phyloP scores from a whole-genome alignment of 2,888 invertebrate genomes.

The Atrina japonica region DNA sequence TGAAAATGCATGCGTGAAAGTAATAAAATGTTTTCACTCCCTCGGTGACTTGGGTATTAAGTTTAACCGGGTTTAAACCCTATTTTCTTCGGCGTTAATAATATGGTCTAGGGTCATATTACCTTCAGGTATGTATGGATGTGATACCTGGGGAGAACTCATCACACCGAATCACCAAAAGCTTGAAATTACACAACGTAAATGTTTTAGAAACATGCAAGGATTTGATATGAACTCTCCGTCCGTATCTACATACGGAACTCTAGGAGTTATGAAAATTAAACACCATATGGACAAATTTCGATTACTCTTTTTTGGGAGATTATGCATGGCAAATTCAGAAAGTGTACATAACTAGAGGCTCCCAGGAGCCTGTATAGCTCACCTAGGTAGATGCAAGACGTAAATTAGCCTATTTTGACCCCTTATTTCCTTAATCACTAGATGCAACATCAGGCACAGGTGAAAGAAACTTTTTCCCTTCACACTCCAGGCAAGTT shows the following conservation, averaged over 20 bases:
- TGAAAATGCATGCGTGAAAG: background rate
- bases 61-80: background rate
- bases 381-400: too few species aligned
- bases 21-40: constrained; percentile 6
- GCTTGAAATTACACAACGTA: constrained; percentile 5
- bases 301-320: background rate
- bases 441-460: too few species aligned
- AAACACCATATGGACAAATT: background rate
- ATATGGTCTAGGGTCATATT: constrained; percentile 4
- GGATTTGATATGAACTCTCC: background rate
- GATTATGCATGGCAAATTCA: background rate
- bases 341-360: background rate
- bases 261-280: background rate
- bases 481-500: too few species aligned
- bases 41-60: constrained; percentile 1
- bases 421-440: too few species aligned
- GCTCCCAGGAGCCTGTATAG: too few species aligned
- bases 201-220: background rate
- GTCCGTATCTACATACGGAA: background rate
- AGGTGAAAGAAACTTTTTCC: too few species aligned
- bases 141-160: background rate
- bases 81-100: background rate
- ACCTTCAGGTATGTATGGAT: background rate
- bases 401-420: too few species aligned
- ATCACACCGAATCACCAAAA: background rate